phyloP scores from a whole-genome alignment of 2,888 invertebrate genomes.

The Sylvicola cinctus region DNA sequence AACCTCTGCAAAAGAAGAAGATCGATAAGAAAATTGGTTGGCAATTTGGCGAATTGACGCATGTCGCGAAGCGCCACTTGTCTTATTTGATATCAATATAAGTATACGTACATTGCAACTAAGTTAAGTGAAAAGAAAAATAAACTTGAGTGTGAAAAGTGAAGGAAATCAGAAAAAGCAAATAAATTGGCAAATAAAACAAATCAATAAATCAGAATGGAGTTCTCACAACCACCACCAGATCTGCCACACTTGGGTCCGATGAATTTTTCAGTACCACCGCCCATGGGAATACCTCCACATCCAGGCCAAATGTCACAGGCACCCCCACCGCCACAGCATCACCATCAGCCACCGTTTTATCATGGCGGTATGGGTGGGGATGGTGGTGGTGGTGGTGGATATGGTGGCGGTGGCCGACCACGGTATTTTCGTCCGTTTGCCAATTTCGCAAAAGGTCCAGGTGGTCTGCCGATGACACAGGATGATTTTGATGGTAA shows the following conservation, averaged over 20 bases:
- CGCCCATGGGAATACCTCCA: slow-evolving; percentile 11
- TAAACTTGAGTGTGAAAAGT: no score
- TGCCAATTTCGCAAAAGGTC: slow-evolving; percentile 25
- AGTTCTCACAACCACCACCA: slow-evolving; percentile 14
- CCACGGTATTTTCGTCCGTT: slow-evolving; percentile 24
- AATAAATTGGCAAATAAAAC: no score
- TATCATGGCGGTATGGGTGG: slow-evolving; percentile 15
- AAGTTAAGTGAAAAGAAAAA: no score
- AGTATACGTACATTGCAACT: no score
- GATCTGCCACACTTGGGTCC: slow-evolving; percentile 15
- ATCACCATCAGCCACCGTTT: slow-evolving; percentile 14
- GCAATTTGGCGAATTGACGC: no score
- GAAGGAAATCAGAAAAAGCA: no score
- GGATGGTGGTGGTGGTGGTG: slow-evolving; percentile 18
- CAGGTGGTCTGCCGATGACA: slow-evolving; percentile 36
- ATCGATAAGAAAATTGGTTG: no score
- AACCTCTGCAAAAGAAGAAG: no score
- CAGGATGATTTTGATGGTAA: slow-evolving; percentile 91
- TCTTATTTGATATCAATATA: no score
- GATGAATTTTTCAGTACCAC: slow-evolving; percentile 14
- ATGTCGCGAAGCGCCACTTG: no score
- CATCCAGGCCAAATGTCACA: slow-evolving; percentile 2
- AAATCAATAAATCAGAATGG: no score
- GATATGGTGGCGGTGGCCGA: slow-evolving; percentile 18
- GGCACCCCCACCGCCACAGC: slow-evolving; percentile 1